Percentiles rank a stretch among this genome's conserved stretches.
phyloP scores from a whole-genome alignment of 1,140 invertebrate species.

The Bombus sylvicola region DNA sequence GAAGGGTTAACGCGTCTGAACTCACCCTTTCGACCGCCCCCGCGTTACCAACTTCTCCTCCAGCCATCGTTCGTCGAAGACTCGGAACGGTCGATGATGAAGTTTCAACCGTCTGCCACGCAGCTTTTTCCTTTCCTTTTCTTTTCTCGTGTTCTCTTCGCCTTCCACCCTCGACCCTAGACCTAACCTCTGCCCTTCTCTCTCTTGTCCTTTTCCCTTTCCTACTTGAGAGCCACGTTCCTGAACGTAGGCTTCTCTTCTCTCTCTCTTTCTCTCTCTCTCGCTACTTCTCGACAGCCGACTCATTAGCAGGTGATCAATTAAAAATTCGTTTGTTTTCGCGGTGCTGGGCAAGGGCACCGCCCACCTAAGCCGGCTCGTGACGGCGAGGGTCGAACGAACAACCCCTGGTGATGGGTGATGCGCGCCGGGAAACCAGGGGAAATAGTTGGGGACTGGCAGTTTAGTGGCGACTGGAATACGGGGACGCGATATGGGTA shows the following conservation, averaged over 20 bases:
- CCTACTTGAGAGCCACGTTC: not conserved
- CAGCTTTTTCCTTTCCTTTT: constrained; percentile 45
- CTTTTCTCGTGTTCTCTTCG: not conserved
- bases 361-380: constrained; percentile 50
- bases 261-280: constrained; percentile 1
- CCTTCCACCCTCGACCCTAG: constrained; percentile 20
- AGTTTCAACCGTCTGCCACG: constrained; percentile 67
- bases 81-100: constrained; percentile 61
- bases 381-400: constrained; percentile 37
- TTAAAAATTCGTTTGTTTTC: constrained; percentile 77
- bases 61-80: constrained; percentile 51
- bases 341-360: constrained; percentile 44
- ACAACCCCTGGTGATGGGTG: constrained; percentile 40
- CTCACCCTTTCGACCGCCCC: constrained; percentile 8
- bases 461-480: constrained; percentile 50
- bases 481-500: constrained; percentile 48
- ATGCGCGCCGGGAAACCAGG: constrained; percentile 8
- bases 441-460: constrained; percentile 42
- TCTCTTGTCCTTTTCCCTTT: not conserved
- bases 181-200: not conserved
- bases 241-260: not conserved
- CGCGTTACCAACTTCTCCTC: not conserved
- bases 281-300: constrained; percentile 56
- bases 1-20: constrained; percentile 22
- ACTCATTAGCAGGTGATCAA: constrained; percentile 80